Conservation (phyloP, 2,888 invertebrate genomes). For the Lissonota sp. region DNA sequence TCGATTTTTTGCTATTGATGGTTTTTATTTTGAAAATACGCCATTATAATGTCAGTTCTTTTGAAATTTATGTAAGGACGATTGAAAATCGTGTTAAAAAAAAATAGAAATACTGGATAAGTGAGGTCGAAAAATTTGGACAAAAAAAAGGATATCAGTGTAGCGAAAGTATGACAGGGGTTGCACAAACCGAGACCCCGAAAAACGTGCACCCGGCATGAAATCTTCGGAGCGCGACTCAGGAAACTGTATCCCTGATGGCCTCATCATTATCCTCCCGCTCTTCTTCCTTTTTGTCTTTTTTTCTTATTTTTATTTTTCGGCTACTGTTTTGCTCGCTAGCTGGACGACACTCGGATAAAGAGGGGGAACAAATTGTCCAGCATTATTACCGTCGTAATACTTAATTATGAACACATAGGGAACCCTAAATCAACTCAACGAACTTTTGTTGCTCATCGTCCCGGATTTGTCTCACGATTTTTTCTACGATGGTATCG, state of each 20-base stretch:
- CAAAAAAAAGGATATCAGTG: slow-evolving; percentile 53
- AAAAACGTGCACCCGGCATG: slow-evolving; percentile 77
- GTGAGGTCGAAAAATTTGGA: slow-evolving; percentile 57
- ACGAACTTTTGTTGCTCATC: no score
- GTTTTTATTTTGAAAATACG: no score
- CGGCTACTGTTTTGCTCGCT: slow-evolving; percentile 43
- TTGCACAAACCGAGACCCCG: slow-evolving; percentile 66
- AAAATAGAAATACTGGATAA: slow-evolving; percentile 9
- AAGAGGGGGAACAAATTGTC: slow-evolving; percentile 69
- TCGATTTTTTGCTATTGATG: no score
- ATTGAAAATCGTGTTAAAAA: neutral
- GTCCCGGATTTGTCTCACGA: no score
- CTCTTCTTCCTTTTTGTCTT: slow-evolving; percentile 38
- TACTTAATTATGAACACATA: slow-evolving; percentile 3
- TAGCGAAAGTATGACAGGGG: slow-evolving; percentile 70
- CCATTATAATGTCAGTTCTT: no score
- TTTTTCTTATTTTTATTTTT: slow-evolving; percentile 21
- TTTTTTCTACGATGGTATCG: no score
- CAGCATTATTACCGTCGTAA: slow-evolving; percentile 71
- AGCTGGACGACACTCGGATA: slow-evolving; percentile 57
- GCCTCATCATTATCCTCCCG: slow-evolving; percentile 42
- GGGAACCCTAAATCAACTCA: no score
- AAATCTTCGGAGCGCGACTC: slow-evolving; percentile 78
- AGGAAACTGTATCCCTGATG: slow-evolving; percentile 76
- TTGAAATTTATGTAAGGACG: no score